Conservation (phyloP, 2,888 invertebrate species). For the Protophormia terraenovae region DNA sequence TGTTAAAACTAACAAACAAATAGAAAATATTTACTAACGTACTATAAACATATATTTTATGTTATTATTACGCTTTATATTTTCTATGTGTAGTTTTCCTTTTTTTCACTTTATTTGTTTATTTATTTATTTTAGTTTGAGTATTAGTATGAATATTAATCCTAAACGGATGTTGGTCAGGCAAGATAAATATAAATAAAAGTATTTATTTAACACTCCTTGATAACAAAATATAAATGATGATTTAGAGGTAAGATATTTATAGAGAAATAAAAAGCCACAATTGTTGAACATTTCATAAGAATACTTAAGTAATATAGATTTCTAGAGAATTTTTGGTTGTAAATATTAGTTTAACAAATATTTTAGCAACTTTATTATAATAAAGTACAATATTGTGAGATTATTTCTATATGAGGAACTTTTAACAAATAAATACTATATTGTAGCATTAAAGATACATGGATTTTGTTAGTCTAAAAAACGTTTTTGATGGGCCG, state of each 20-base stretch:
- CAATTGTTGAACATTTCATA: not conserved
- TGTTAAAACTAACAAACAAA: not conserved
- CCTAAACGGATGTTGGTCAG: slow-evolving; percentile 5
- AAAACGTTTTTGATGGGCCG: too few species aligned
- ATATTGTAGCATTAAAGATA: too few species aligned
- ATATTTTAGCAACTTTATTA: too few species aligned
- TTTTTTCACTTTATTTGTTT: not conserved
- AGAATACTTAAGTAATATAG: not conserved
- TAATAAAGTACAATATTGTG: too few species aligned
- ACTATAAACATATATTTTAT: not conserved
- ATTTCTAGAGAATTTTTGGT: not conserved
- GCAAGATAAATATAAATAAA: not conserved
- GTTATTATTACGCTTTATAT: slow-evolving; percentile 8
- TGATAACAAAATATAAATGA: not conserved
- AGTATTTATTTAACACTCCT: not conserved
- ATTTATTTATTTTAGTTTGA: not conserved
- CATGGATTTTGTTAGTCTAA: too few species aligned
- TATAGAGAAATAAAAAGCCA: not conserved
- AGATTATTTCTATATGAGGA: too few species aligned
- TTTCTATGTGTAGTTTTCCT: not conserved
- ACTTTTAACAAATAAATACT: too few species aligned
- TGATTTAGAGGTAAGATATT: not conserved
- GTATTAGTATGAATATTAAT: slow-evolving; percentile 40
- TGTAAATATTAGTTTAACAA: not conserved
- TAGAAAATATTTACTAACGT: not conserved